Conservation (phyloP, 2,797 vertebrate genomes). For the Semotilus atromaculatus region DNA sequence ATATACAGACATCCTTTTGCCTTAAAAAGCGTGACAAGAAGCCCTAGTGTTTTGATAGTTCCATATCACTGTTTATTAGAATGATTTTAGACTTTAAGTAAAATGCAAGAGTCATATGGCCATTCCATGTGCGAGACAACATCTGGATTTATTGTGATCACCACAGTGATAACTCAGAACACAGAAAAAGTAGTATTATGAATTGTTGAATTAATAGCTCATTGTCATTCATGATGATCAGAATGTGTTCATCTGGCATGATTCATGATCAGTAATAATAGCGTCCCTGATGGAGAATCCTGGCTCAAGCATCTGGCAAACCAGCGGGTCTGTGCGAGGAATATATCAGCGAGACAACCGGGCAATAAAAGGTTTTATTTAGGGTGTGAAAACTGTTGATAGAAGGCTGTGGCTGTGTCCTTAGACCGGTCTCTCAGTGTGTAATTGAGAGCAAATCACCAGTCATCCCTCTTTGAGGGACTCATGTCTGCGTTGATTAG, state of each 20-base stretch:
- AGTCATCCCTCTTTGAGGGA: constrained; percentile 3
- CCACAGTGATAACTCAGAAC: not conserved
- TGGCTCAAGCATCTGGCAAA: constrained; percentile 44
- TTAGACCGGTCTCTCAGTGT: constrained; percentile 55
- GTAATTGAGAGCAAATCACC: constrained; percentile 72
- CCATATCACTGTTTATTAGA: not conserved
- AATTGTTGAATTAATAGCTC: constrained; percentile 25
- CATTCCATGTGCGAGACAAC: not conserved
- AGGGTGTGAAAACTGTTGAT: constrained; percentile 54
- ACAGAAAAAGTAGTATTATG: not conserved
- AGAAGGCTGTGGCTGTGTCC: constrained; percentile 36
- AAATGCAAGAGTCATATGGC: not conserved
- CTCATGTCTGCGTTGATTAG: constrained; percentile 12
- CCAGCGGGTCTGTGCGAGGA: constrained; percentile 42
- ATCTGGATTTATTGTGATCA: not conserved
- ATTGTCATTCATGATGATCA: constrained; percentile 22
- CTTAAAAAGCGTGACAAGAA: not conserved
- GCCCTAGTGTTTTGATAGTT: not conserved
- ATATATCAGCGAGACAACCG: constrained; percentile 53
- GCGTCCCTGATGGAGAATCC: constrained; percentile 44
- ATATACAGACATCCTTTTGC: not conserved
- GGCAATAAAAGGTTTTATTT: constrained; percentile 59
- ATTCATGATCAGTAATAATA: constrained; percentile 54
- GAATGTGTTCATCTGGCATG: constrained; percentile 47
- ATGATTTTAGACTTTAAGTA: not conserved